Evolutionary conservation across 2,888 invertebrate genomes (phyloP), one percentile per base, ranked within the genome.

Genomic region (Oscheius sp.): DNA sequence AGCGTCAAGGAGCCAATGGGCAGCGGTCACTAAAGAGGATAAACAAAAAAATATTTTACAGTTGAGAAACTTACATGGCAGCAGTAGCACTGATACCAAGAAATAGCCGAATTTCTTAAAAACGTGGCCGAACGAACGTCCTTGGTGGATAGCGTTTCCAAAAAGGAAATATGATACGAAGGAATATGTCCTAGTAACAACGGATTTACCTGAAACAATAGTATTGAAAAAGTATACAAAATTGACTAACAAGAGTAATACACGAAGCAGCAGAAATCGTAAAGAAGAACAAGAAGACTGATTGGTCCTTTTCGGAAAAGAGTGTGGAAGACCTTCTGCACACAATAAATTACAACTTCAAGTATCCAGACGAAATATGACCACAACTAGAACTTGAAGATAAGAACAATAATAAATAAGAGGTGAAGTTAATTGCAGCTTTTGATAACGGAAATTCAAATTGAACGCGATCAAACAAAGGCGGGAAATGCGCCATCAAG

Each of bases 341-440:
- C 55, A 35, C 55, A 69, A n/a, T 69, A 69, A 25, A 25, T 43
- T 3, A 69, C n/a, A 7, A 69, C 16, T 45, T 69, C 69, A 21
- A 69, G 45, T 21, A 43, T 69, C 69, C 69, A 69, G 9, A 45
- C n/a, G 12, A 56, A 41, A 21, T 69, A 69, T 1, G 53, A 53
- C 43, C 43, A 55, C 5, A 69, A 9, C 69, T 69, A 18, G 18
- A 69, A 69, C 1, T 18, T 18, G 2, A 7, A 49, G 49, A 18
- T 18, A 49, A 49, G 21, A 3, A 7, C 5, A 21, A 49, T 13
- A 3, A 35, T 35, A 35, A 3, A 9, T 35, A 35, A 35, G 35
- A 9, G 3, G 35, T 35, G 35, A 35, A n/a, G 35, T 35, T 6
- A 35, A 35, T 9, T 35, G 9, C 9, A 35, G 35, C 35, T 35